Evolutionary conservation across 2,888 invertebrate genomes (phyloP).

Genomic region (Agrotis segetum): DNA sequence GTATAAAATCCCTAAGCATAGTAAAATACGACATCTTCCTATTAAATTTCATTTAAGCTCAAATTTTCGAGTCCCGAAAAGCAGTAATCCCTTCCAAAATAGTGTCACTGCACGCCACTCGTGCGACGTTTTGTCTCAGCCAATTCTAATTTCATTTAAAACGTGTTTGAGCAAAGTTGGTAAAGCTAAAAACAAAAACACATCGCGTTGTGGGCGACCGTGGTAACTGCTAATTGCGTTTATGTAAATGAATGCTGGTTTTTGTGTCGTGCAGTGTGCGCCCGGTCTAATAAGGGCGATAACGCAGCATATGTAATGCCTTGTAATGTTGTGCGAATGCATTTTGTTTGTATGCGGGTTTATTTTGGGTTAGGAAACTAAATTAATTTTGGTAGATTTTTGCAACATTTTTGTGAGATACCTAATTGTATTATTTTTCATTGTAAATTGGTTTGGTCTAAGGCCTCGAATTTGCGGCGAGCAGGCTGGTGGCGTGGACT

Average conservation of each 20-base stretch:
- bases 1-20: too few relatives aligned
- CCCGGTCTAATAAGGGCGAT: conserved; percentile 53
- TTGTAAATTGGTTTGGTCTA: background rate
- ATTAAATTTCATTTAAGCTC: background rate
- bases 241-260: conserved; percentile 66
- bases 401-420: background rate
- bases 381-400: background rate
- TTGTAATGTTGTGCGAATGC: conserved; percentile 32
- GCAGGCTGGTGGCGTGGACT: too few relatives aligned
- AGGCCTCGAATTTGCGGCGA: background rate
- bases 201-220: conserved; percentile 31
- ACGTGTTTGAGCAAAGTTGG: conserved; percentile 49
- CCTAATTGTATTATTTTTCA: too few relatives aligned
- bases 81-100: conserved; percentile 14
- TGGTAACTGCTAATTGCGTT: conserved; percentile 67
- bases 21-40: too few relatives aligned
- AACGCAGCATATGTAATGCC: conserved; percentile 24
- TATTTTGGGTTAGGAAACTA: conserved; percentile 11
- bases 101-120: conserved; percentile 6
- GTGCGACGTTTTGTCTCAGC: conserved; percentile 28
- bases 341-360: conserved; percentile 3
- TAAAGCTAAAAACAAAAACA: conserved; percentile 45
- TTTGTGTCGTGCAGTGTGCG: conserved; percentile 50
- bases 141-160: conserved; percentile 51
- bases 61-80: background rate